phyloP scores from a whole-genome alignment of 2,888 invertebrate genomes.

The Agrotis exclamationis region DNA sequence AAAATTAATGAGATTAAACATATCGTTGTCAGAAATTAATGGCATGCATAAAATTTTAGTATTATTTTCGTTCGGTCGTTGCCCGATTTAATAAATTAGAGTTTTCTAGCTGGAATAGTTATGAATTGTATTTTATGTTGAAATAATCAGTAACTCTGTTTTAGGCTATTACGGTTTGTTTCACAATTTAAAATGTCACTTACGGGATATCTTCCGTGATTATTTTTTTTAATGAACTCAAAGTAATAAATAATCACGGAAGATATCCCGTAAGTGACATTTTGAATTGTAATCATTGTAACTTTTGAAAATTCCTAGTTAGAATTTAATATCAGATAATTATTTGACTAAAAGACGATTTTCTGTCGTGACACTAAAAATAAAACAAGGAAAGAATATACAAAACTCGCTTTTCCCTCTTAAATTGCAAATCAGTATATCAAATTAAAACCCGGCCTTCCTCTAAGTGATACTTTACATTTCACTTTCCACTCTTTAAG shows the following conservation, averaged over 20 bases:
- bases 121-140: background rate
- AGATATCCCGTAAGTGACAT: too few relatives aligned
- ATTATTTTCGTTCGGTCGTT: background rate
- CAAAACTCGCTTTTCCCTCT: background rate
- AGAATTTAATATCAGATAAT: background rate
- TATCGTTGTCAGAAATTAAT: background rate
- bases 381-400: background rate
- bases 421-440: slow-evolving; percentile 13
- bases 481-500: slow-evolving; percentile 32
- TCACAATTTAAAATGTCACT: too few relatives aligned
- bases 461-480: slow-evolving; percentile 46
- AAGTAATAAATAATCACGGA: too few relatives aligned
- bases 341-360: background rate
- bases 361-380: too few relatives aligned
- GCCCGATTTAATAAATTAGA: background rate
- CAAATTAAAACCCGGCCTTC: slow-evolving; percentile 15
- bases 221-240: too few relatives aligned
- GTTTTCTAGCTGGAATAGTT: background rate
- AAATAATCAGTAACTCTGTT: too few relatives aligned
- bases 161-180: too few relatives aligned
- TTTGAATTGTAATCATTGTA: too few relatives aligned
- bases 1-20: background rate
- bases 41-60: background rate
- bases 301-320: too few relatives aligned
- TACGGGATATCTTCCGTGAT: too few relatives aligned